phyloP scores from a whole-genome alignment of 2,113 vertebrate species.

The Zootoca vivipara region DNA sequence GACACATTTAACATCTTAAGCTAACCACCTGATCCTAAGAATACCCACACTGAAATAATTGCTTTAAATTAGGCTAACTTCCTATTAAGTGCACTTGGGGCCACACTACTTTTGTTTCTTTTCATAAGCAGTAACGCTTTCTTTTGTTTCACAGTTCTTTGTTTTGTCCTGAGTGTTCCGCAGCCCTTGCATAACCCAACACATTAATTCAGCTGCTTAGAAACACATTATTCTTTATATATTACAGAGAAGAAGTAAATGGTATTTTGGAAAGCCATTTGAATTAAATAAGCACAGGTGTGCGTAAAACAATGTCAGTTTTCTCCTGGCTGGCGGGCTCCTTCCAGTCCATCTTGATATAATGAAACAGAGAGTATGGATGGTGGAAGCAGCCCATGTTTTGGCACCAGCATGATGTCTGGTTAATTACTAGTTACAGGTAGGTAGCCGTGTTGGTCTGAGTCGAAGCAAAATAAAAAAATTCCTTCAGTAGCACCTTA shows the following conservation, averaged over 20 bases:
- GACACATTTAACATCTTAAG: neutral
- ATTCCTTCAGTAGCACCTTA: no score
- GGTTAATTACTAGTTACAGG: neutral
- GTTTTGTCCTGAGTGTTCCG: neutral
- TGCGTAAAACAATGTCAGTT: neutral
- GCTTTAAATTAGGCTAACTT: neutral
- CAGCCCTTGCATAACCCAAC: neutral
- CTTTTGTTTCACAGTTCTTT: neutral
- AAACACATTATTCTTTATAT: neutral
- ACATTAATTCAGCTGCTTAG: neutral
- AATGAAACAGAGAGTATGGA: neutral
- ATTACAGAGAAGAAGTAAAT: neutral
- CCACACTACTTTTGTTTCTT: neutral
- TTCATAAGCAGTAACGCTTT: neutral
- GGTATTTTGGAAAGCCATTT: neutral
- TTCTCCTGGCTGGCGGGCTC: neutral
- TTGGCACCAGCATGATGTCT: neutral
- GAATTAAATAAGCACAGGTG: neutral
- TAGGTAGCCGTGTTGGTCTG: no score
- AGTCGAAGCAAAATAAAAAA: no score
- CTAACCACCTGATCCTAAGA: neutral
- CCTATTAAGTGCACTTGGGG: neutral
- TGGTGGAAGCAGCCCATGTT: neutral
- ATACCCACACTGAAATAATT: neutral
- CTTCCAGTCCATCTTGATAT: neutral